phyloP scores from a whole-genome alignment of 2,888 invertebrate genomes.

The Drosophila picticornis region DNA sequence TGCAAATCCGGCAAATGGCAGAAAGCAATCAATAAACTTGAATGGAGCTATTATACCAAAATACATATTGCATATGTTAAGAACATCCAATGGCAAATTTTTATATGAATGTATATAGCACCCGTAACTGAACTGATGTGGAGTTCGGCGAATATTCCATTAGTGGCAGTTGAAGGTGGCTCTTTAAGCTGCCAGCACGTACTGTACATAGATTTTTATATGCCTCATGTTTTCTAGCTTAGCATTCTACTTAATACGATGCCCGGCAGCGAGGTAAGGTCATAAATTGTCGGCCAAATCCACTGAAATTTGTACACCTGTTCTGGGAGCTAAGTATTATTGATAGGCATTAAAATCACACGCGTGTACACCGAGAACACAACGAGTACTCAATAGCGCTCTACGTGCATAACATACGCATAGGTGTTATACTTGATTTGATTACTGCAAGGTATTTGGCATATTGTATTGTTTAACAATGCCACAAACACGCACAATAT shows the following conservation, averaged over 20 bases:
- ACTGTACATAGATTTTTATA: slow-evolving; percentile 68
- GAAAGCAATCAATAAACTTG: slow-evolving; percentile 50
- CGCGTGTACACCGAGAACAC: slow-evolving; percentile 62
- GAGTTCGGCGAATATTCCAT: slow-evolving; percentile 6
- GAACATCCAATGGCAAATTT: neutral
- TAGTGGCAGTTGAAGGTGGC: slow-evolving; percentile 17
- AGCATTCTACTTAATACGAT: slow-evolving; percentile 27
- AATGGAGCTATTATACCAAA: slow-evolving; percentile 11
- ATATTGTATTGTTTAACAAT: neutral
- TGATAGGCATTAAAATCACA: slow-evolving; percentile 74
- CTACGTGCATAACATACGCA: slow-evolving; percentile 64
- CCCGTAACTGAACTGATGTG: slow-evolving; percentile 12
- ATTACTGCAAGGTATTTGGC: slow-evolving; percentile 38
- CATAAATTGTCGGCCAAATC: slow-evolving; percentile 65
- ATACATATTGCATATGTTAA: slow-evolving; percentile 7
- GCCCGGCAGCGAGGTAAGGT: slow-evolving; percentile 9
- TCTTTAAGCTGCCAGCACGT: slow-evolving; percentile 55
- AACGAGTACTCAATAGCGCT: slow-evolving; percentile 55
- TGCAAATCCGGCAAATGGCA: slow-evolving; percentile 27
- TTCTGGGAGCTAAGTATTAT: slow-evolving; percentile 64
- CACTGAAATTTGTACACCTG: slow-evolving; percentile 74
- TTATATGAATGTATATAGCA: neutral
- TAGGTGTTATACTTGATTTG: slow-evolving; percentile 28
- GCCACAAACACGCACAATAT: neutral
- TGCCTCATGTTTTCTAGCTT: slow-evolving; percentile 37